A percentile compares a stretch with the other conserved stretches of the same genome.
phyloP scores from a whole-genome alignment of 2,888 invertebrate species.

The Octonoba sinensis region DNA sequence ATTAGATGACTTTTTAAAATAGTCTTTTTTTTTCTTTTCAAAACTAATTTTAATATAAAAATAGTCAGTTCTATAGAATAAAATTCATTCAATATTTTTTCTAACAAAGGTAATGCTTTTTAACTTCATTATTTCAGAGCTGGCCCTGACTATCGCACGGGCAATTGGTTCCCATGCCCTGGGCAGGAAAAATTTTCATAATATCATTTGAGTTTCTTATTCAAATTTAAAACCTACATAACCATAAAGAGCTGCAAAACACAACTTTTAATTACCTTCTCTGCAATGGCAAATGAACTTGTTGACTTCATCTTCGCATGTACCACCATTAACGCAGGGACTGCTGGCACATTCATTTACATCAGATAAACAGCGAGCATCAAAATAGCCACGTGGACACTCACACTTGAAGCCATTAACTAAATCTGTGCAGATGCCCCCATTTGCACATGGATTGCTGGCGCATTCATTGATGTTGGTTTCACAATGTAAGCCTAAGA shows the following conservation, averaged over 20 bases:
- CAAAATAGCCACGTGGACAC: constrained; percentile 90
- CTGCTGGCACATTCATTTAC: constrained; percentile 90
- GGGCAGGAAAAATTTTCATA: no score
- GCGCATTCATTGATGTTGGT: constrained; percentile 90
- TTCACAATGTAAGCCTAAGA: constrained; percentile 91
- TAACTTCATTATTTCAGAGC: no score
- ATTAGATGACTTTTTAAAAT: no score
- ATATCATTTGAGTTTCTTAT: no score
- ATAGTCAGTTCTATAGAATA: no score
- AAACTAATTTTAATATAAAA: no score
- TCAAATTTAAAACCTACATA: no score
- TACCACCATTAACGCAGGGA: constrained; percentile 86
- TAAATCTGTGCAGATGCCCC: constrained; percentile 92
- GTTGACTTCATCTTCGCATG: constrained; percentile 91
- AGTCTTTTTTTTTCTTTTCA: no score
- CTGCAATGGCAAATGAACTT: constrained; percentile 93
- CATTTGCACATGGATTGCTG: constrained; percentile 76
- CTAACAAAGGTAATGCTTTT: no score
- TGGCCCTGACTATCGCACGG: no score
- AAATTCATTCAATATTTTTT: no score
- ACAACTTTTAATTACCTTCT: constrained; percentile 74
- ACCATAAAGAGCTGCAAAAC: background rate
- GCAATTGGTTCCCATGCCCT: no score
- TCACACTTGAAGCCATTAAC: constrained; percentile 95
- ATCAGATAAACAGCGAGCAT: constrained; percentile 84